phyloP scores from a whole-genome alignment of 2,113 vertebrate genomes.

The Gallinago paraguaiae region DNA sequence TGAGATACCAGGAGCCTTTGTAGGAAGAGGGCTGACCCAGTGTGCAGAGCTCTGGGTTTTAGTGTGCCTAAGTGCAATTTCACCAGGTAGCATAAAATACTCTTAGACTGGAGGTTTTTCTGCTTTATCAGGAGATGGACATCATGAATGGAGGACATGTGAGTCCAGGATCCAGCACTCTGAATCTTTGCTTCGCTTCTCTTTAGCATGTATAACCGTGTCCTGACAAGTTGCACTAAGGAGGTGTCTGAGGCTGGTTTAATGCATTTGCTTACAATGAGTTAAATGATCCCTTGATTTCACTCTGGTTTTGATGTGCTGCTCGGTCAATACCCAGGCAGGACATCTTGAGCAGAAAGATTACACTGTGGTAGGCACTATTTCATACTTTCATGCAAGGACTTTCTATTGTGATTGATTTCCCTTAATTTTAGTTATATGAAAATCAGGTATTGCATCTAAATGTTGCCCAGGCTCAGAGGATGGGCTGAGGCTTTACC shows the following conservation, averaged over 20 bases:
- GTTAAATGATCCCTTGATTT: neutral
- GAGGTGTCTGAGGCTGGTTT: neutral
- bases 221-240: neutral
- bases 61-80: neutral
- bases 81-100: neutral
- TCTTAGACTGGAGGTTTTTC: neutral
- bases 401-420: neutral
- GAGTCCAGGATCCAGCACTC: neutral
- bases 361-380: neutral
- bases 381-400: neutral
- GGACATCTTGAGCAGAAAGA: neutral
- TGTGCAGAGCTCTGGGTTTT: neutral
- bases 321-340: neutral
- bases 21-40: neutral
- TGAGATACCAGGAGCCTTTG: neutral
- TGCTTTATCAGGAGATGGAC: neutral
- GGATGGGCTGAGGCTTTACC: neutral
- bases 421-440: neutral
- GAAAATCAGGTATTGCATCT: neutral
- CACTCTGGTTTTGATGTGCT: neutral
- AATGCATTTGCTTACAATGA: neutral
- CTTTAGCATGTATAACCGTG: accelerated
- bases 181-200: neutral
- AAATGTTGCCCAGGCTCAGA: neutral
- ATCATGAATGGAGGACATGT: neutral